Percentiles rank a stretch among this genome's conserved stretches.
Evolutionary conservation across 2,113 vertebrate species (phyloP).

Genomic region (Petromus typicus): DNA sequence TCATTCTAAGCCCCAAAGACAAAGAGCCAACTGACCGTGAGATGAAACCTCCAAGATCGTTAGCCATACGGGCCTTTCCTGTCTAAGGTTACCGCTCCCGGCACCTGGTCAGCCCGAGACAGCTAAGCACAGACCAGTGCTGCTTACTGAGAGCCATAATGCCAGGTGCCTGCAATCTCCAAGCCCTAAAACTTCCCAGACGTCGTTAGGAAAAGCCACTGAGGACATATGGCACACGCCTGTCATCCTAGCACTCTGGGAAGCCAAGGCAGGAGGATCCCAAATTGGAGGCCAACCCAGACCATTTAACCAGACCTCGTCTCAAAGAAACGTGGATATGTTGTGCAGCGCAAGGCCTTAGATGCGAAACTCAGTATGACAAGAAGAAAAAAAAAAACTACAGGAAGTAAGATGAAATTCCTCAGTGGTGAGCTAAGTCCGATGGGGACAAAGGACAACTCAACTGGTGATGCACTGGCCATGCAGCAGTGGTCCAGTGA

Average conservation of each 20-base stretch:
- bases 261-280: background rate
- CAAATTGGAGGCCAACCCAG: background rate
- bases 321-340: background rate
- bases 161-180: background rate
- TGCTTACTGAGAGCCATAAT: background rate
- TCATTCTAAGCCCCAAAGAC: too few species aligned
- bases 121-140: background rate
- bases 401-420: background rate
- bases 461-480: background rate
- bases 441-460: background rate
- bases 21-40: too few species aligned
- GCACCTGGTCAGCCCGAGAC: background rate
- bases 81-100: too few species aligned
- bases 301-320: background rate
- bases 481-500: background rate
- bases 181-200: background rate
- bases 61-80: too few species aligned
- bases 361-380: background rate
- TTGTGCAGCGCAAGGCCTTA: background rate
- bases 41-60: too few species aligned
- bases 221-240: background rate
- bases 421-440: background rate
- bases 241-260: background rate
- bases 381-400: background rate
- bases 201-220: background rate